phyloP scores from a whole-genome alignment of 2,888 invertebrate genomes.

The Tinea pellionella region DNA sequence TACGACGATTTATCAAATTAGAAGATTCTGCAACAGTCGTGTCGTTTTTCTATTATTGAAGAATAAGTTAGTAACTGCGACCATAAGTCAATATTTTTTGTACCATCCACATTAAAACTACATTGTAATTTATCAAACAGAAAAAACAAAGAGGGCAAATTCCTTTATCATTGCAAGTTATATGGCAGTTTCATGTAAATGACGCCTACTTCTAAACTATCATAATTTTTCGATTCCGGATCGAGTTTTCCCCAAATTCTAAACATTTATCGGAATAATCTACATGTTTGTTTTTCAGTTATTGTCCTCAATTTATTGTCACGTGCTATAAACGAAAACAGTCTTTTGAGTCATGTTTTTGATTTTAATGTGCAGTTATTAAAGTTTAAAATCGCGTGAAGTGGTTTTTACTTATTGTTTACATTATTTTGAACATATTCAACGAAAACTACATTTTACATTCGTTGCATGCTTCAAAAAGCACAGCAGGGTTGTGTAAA shows the following conservation, averaged over 20 bases:
- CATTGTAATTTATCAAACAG: constrained; percentile 9
- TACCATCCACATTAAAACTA: constrained; percentile 15
- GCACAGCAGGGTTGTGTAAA: constrained; percentile 25
- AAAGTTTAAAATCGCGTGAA: too few species aligned
- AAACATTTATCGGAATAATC: neutral
- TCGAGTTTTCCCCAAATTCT: constrained; percentile 42
- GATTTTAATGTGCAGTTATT: too few species aligned
- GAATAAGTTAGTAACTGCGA: neutral
- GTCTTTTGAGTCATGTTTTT: neutral
- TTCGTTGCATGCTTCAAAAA: constrained; percentile 20
- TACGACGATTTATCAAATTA: too few species aligned
- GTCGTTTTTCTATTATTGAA: too few species aligned
- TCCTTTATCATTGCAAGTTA: constrained; percentile 43
- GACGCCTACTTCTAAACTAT: constrained; percentile 66
- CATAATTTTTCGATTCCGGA: constrained; percentile 68
- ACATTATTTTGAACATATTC: neutral
- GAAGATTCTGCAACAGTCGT: too few species aligned
- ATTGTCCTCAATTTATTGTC: neutral
- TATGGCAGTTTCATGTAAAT: constrained; percentile 67
- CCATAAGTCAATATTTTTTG: constrained; percentile 6
- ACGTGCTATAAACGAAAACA: neutral
- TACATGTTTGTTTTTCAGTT: neutral
- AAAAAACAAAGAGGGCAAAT: constrained; percentile 47
- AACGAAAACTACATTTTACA: neutral
- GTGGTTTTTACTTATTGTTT: too few species aligned